Base-by-base conservation (phyloP, 2,888 invertebrate genomes). In the Sceliomorpha sp. region DNA sequence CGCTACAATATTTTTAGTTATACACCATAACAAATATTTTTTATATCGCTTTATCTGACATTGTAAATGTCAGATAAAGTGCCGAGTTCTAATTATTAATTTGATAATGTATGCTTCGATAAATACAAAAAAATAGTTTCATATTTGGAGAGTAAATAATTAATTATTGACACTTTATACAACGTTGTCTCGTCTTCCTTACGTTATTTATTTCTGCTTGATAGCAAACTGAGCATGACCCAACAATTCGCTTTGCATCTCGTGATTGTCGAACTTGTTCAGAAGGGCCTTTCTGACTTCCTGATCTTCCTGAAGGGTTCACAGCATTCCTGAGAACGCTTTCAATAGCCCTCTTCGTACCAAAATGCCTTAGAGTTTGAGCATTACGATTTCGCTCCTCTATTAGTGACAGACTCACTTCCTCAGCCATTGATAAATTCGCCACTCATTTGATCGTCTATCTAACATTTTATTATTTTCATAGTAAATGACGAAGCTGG, bases 401-500 rank as follows among this genome's bases (percentile, higher is more conserved):
- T 56, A 75, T 47, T 5, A 62, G 40, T 42, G 72, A 68, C 8
- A 17, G 63, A 39, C 36, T 44, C 29, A 77, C 34, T 42, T 77
- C 72, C 59, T 68, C 51, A 44, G 67, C 50, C 44, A 76, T 39
- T 71, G 32, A 14, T 56, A 59, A 10, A 62, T 0, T 9, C 70
- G 39, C 0, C 77, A 51, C 14, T 70, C n/a, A 42, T 73, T 64
- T 5, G 68, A 68, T 44, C 50, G 71, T 39, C 59, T 73, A 1
- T 7, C n/a, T 2, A 73, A 2, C 70, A 70, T 73, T 29, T 45
- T 64, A 72, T 73, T 73, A 51, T 72, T 73, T 48, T 68, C 69
- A 60, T 59, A 60, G 60, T 74, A 71, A 60, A 75, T 62, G 0
- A 64, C 20, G 7, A 58, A 69, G 3, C 34, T 13, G 37, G 70